phyloP scores from a whole-genome alignment of 2,888 invertebrate genomes.

The Rutpela maculata region DNA sequence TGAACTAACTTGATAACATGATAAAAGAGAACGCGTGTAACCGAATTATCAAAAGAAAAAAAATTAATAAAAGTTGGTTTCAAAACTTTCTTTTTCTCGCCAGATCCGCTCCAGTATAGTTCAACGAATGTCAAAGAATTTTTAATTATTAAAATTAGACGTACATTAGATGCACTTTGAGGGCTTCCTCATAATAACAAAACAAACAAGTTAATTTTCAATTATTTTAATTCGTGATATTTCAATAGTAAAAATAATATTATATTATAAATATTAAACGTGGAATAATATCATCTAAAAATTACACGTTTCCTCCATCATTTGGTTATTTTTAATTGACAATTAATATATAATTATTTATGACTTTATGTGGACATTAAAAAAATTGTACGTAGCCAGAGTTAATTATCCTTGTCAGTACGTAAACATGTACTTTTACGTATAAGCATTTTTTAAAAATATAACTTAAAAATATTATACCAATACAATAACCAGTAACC shows the following conservation, averaged over 20 bases:
- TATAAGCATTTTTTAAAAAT: slow-evolving; percentile 16
- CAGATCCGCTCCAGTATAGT: no score
- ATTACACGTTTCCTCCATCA: neutral
- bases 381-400: slow-evolving; percentile 13
- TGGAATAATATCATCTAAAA: neutral
- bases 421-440: neutral
- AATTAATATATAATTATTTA: neutral
- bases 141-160: no score
- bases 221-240: neutral
- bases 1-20: no score
- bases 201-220: neutral
- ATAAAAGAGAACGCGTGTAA: no score
- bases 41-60: no score
- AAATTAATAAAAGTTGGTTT: no score
- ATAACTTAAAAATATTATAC: neutral
- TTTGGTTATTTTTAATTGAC: neutral
- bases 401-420: slow-evolving; percentile 27
- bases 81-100: no score
- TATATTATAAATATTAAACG: neutral
- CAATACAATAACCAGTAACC: no score
- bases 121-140: no score
- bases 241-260: neutral
- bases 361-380: neutral
- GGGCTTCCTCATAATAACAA: neutral
- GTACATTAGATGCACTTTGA: no score